Percentiles rank a stretch among this genome's conserved stretches.
Evolutionary conservation across 2,113 vertebrate species (phyloP).

Genomic region (Odocoileus virginianus): DNA sequence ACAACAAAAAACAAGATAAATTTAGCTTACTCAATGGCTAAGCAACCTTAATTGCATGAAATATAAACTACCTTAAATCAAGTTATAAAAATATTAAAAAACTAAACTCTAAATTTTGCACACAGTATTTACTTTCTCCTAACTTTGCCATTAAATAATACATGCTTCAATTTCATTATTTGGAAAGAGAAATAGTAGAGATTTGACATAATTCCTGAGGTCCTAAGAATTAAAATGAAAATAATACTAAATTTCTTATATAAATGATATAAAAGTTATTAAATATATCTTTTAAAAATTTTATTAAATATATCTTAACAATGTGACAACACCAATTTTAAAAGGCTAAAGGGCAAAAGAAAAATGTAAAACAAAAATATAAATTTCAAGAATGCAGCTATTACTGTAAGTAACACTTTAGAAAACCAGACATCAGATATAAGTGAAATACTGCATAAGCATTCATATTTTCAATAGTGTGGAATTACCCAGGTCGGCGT

Average conservation of each 20-base stretch:
- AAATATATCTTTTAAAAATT: neutral
- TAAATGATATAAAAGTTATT: neutral
- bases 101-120: conserved; percentile 24
- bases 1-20: neutral
- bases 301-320: neutral
- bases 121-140: conserved; percentile 35
- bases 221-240: conserved; percentile 25
- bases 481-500: conserved; percentile 89
- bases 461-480: conserved; percentile 40
- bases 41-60: conserved; percentile 16
- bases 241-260: neutral
- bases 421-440: neutral
- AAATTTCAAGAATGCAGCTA: conserved; percentile 14
- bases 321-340: neutral
- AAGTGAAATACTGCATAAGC: neutral
- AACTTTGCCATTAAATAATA: neutral
- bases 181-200: conserved; percentile 1
- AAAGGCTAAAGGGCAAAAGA: neutral
- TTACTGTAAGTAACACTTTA: neutral
- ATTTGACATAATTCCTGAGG: neutral
- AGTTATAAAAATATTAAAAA: conserved; percentile 22
- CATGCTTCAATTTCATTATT: neutral
- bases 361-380: neutral
- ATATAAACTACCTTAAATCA: neutral
- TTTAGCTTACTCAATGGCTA: neutral